phyloP scores from a whole-genome alignment of 2,888 invertebrate species.

The Drosophila mercatorum region DNA sequence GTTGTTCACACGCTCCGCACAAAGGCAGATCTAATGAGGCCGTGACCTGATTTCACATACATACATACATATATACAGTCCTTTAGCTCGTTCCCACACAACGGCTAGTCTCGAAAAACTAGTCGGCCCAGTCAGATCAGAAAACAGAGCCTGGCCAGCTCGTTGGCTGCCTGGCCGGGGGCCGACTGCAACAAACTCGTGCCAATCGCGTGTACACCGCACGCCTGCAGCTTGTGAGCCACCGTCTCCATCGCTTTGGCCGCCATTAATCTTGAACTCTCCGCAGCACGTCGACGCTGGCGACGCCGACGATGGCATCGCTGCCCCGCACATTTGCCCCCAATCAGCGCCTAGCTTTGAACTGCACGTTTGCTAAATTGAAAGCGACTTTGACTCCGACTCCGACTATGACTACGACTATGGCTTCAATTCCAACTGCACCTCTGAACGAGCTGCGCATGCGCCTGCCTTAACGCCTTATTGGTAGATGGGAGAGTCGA shows the following conservation, averaged over 20 bases:
- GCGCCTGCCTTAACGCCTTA: conserved; percentile 73
- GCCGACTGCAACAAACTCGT: conserved; percentile 80
- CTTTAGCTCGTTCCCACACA: conserved; percentile 64
- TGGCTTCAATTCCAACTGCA: conserved; percentile 32
- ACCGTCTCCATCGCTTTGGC: conserved; percentile 60
- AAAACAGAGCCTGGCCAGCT: conserved; percentile 27
- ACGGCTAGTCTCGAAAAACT: conserved; percentile 57
- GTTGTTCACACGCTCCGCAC: conserved; percentile 71
- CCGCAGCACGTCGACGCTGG: conserved; percentile 46
- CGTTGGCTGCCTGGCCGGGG: conserved; percentile 30
- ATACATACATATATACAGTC: conserved; percentile 17
- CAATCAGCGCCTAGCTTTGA: conserved; percentile 77
- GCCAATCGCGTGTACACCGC: conserved; percentile 85
- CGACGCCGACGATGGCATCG: conserved; percentile 22
- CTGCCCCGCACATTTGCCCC: conserved; percentile 75
- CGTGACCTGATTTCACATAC: conserved; percentile 67
- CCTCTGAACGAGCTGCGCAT: conserved; percentile 50
- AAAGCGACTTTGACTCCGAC: conserved; percentile 74
- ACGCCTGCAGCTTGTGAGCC: conserved; percentile 72
- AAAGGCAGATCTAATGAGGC: conserved; percentile 72
- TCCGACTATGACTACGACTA: conserved; percentile 26
- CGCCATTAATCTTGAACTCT: conserved; percentile 75
- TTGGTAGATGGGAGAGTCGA: conserved; percentile 43
- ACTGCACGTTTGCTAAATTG: conserved; percentile 80
- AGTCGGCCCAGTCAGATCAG: conserved; percentile 53